Percentiles rank a stretch among this genome's conserved stretches.
Conservation (phyloP, 1,140 invertebrate species). For the Platorchestia sp. region DNA sequence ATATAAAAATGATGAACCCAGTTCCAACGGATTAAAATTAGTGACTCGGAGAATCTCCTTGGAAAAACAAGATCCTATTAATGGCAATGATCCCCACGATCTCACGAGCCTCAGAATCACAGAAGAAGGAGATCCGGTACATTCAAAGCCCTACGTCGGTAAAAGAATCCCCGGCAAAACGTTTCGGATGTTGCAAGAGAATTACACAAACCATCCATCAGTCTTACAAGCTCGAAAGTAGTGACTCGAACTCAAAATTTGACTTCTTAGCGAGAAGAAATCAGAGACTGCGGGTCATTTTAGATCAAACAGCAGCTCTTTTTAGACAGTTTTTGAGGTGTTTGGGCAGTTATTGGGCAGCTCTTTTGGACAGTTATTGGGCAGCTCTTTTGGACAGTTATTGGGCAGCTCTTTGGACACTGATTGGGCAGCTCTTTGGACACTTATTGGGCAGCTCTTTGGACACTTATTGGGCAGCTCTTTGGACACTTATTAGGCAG, state of each 20-base stretch:
- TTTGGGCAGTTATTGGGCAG: too few species aligned
- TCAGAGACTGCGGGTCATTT: not conserved
- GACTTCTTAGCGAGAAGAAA: not conserved
- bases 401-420: too few species aligned
- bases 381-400: too few species aligned
- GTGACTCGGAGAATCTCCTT: not conserved
- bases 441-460: too few species aligned
- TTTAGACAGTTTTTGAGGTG: too few species aligned
- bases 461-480: too few species aligned
- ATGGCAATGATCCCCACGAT: constrained; percentile 26
- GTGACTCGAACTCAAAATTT: not conserved
- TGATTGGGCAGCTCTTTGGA: too few species aligned
- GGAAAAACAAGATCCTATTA: not conserved
- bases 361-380: too few species aligned
- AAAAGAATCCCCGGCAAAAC: constrained; percentile 64
- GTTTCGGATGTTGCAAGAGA: constrained; percentile 64
- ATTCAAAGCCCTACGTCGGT: constrained; percentile 62
- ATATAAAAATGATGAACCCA: constrained; percentile 58
- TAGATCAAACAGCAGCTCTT: not conserved
- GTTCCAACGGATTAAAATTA: constrained; percentile 8
- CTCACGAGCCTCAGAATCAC: constrained; percentile 56
- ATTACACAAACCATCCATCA: constrained; percentile 62
- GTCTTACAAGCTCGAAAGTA: constrained; percentile 63
- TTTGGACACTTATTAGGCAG: too few species aligned
- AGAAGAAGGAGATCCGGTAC: constrained; percentile 56